Conservation (phyloP, 2,797 vertebrate genomes). For the Neosilurus mollespiculum region DNA sequence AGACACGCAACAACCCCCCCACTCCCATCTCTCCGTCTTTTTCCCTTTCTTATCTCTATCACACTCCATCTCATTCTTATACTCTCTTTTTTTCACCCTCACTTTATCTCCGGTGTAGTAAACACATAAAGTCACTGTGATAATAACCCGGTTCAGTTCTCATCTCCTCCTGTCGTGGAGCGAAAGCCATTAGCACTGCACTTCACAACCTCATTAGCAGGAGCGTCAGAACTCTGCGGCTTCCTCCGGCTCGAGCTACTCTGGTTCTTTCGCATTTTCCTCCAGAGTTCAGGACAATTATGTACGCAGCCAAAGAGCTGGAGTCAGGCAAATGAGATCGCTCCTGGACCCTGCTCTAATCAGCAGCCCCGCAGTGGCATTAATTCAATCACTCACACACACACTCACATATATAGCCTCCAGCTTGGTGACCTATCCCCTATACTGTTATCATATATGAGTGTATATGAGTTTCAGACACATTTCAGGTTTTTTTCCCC, state of each 20-base stretch:
- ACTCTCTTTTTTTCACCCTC: background rate
- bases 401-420: background rate
- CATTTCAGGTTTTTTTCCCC: background rate
- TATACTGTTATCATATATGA: background rate
- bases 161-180: slow-evolving; percentile 44
- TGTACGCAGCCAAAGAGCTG: slow-evolving; percentile 33
- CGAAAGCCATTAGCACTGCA: slow-evolving; percentile 50
- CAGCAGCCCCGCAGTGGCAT: slow-evolving; percentile 31
- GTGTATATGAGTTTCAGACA: background rate
- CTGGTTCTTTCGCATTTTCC: slow-evolving; percentile 35
- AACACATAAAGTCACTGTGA: slow-evolving; percentile 40
- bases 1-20: background rate
- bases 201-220: slow-evolving; percentile 52
- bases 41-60: background rate
- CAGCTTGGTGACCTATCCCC: background rate
- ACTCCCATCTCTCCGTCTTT: no score
- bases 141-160: slow-evolving; percentile 34
- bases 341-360: slow-evolving; percentile 31
- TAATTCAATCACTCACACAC: slow-evolving; percentile 27
- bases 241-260: slow-evolving; percentile 39
- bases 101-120: slow-evolving; percentile 29
- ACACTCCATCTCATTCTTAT: background rate
- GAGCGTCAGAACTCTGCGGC: slow-evolving; percentile 19
- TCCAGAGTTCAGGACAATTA: slow-evolving; percentile 35
- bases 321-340: slow-evolving; percentile 35